Evolutionary conservation across 92 coral and sea anemone species (phyloP).

Genomic region (Nematostella vectensis): DNA sequence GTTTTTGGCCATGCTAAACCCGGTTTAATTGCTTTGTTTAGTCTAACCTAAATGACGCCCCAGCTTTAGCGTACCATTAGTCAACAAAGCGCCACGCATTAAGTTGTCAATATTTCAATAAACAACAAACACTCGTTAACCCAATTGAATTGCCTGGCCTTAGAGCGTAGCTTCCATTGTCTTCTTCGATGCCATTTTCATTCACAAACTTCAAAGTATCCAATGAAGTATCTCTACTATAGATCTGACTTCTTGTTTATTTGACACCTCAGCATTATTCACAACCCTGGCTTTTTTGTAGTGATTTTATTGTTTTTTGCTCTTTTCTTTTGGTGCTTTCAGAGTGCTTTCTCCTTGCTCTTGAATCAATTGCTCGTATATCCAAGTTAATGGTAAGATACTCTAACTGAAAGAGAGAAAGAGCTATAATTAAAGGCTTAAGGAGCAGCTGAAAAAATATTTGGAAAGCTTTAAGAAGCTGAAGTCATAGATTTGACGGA

Average conservation of each 20-base stretch:
- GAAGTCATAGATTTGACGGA: no score
- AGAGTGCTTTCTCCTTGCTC: no score
- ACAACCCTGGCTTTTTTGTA: not conserved
- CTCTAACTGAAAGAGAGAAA: no score
- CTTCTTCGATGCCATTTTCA: not conserved
- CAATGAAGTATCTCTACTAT: not conserved
- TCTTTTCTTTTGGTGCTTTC: not conserved
- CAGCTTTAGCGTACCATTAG: slow-evolving; percentile 12
- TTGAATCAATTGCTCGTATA: no score
- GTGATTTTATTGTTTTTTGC: slow-evolving; percentile 2
- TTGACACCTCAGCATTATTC: not conserved
- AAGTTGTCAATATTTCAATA: slow-evolving; percentile 10
- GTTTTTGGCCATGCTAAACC: slow-evolving; percentile 3
- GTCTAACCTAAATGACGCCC: slow-evolving; percentile 18
- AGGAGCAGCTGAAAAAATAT: no score
- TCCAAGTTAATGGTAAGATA: no score
- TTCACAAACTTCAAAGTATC: not conserved
- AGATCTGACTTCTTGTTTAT: not conserved
- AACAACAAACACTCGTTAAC: slow-evolving; percentile 9
- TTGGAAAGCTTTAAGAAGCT: no score
- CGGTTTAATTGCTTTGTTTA: slow-evolving; percentile 16
- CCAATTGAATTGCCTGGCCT: slow-evolving; percentile 5
- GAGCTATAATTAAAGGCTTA: no score
- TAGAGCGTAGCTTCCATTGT: slow-evolving; percentile 6
- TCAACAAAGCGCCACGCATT: slow-evolving; percentile 7